Percentiles rank a stretch among this genome's conserved stretches.
Evolutionary conservation across 2,888 invertebrate species (phyloP).

Genomic region (Ophion costatus): DNA sequence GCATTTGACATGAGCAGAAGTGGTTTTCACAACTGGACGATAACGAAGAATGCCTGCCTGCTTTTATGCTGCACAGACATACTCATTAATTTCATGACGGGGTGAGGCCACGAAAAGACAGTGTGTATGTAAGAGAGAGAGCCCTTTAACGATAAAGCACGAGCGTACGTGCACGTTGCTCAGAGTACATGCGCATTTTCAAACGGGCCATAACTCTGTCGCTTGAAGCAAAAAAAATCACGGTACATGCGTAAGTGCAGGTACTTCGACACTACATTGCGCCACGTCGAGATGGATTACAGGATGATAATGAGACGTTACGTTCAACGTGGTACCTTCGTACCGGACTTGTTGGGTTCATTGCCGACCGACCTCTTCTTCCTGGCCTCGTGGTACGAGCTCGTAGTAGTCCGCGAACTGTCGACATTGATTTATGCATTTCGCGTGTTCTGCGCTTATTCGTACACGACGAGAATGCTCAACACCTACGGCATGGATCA

Average conservation of each 20-base stretch:
- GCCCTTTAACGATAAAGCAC: slow-evolving; percentile 54
- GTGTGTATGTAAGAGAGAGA: not conserved
- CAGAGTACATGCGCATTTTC: slow-evolving; percentile 21
- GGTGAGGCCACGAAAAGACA: slow-evolving; percentile 70
- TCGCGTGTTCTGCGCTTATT: slow-evolving; percentile 72
- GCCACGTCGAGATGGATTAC: slow-evolving; percentile 73
- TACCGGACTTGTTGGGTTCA: slow-evolving; percentile 77
- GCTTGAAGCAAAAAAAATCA: slow-evolving; percentile 9
- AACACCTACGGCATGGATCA: slow-evolving; percentile 69
- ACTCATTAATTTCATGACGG: slow-evolving; percentile 79
- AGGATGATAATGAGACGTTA: slow-evolving; percentile 74
- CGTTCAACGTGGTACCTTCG: slow-evolving; percentile 71
- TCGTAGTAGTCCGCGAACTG: slow-evolving; percentile 72
- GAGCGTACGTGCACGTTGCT: slow-evolving; percentile 58
- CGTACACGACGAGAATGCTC: slow-evolving; percentile 72
- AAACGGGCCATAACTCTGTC: slow-evolving; percentile 52
- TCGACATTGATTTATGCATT: slow-evolving; percentile 74
- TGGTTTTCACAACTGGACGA: slow-evolving; percentile 69
- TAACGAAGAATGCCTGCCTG: slow-evolving; percentile 75
- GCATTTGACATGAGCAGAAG: slow-evolving; percentile 73
- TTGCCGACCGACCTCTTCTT: slow-evolving; percentile 79
- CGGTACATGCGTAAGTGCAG: slow-evolving; percentile 69
- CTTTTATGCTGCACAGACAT: slow-evolving; percentile 78
- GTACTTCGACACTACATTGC: slow-evolving; percentile 74
- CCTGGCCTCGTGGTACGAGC: slow-evolving; percentile 68